Evolutionary conservation across 2,113 vertebrate genomes (phyloP), one percentile per base, ranked within the genome.

Genomic region (Toxostoma redivivum): DNA sequence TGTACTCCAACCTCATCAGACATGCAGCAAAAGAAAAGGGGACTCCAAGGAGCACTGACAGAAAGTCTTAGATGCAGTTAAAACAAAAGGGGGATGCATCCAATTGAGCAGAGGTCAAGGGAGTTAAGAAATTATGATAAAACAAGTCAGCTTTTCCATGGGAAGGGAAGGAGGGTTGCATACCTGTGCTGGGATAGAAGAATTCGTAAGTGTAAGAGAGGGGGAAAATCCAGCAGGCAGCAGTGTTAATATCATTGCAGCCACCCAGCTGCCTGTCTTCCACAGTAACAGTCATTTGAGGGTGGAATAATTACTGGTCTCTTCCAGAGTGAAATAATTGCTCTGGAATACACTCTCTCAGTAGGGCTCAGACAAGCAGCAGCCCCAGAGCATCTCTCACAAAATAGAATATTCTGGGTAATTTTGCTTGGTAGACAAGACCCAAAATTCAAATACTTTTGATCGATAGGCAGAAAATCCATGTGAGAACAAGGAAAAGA

Each of bases 11-110:
- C 64, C 67, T 57, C 86, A 35, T 54, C 8, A 1, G 35, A 38
- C 23, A 17, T 17, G 12, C 0, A 0, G 35, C 1, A 24, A 10
- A 42, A 15, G 25, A 16, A 40, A 50, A 35, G 10, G 5, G 8
- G 30, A 72, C 69, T 57, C 31, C 53, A 60, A 71, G 33, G 24
- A 90, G 14, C 31, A 7, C 33, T 27, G 54, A n/a, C 45, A 69
- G 33, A 27, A 94, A 57, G 10, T 37, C 64, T n/a, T n/a, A 57
- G 53, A 25, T 15, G 37, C 12, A 14, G 58, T 30, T 80, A 35
- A 72, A 86, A 73, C 35, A 42, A 86, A 47, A 62, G 4, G 23
- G 7, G 1, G 3, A 11, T 69, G 42, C 70, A 71, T 44, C 48
- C n/a, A 13, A 15, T 9, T 51, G 57, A 33, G 64, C 31, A 62